A percentile compares a stretch with the other conserved stretches of the same genome.
phyloP scores from a whole-genome alignment of 2,888 invertebrate species.

The Ptychoptera albimana region DNA sequence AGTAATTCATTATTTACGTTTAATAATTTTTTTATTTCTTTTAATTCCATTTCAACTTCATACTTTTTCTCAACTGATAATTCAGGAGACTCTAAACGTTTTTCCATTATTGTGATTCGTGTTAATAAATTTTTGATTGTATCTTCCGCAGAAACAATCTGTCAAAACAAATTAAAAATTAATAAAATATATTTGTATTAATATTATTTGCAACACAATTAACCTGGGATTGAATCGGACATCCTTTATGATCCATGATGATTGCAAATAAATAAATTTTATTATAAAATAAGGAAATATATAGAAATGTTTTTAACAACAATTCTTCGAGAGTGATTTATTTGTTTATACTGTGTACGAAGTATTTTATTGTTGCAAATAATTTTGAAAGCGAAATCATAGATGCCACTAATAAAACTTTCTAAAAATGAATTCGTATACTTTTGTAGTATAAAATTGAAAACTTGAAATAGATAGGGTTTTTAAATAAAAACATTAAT shows the following conservation, averaged over 20 bases:
- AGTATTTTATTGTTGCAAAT: too few species aligned
- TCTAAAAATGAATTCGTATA: too few species aligned
- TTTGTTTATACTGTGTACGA: too few species aligned
- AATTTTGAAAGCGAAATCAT: too few species aligned
- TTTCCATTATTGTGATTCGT: constrained; percentile 7
- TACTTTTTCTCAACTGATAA: constrained; percentile 1
- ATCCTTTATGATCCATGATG: neutral
- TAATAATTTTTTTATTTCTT: constrained; percentile 8
- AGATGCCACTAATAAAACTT: too few species aligned
- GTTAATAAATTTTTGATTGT: constrained; percentile 6
- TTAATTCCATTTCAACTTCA: constrained; percentile 4
- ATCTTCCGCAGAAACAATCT: constrained; percentile 6
- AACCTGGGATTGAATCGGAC: constrained; percentile 3
- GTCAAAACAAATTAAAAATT: neutral
- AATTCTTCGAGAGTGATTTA: too few species aligned
- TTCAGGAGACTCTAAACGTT: constrained; percentile 2
- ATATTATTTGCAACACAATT: neutral
- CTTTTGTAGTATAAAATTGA: too few species aligned
- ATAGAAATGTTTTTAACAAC: too few species aligned
- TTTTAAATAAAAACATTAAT: too few species aligned
- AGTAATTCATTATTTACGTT: constrained; percentile 6
- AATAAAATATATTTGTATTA: neutral
- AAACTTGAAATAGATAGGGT: too few species aligned
- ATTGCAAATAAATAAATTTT: too few species aligned
- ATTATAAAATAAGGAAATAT: too few species aligned